Evolutionary conservation across 2,113 vertebrate genomes (phyloP).

Genomic region (Thalassarche chlororhynchos): DNA sequence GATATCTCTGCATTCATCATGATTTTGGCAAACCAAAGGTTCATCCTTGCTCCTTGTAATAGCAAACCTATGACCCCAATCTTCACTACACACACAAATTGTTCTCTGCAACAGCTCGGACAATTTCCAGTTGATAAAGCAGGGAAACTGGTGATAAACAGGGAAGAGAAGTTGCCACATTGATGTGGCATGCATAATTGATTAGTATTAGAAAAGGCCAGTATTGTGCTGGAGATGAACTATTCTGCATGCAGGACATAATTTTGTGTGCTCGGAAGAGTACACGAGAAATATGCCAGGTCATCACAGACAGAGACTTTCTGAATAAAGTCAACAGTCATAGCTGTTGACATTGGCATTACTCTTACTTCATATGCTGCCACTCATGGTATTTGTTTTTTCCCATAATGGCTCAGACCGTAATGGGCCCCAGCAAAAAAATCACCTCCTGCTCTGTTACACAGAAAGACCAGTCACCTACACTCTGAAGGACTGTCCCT

Average conservation of each 20-base stretch:
- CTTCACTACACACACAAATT: background rate
- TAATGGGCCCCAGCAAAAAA: background rate
- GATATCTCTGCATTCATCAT: background rate
- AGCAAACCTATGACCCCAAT: background rate
- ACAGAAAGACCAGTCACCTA: background rate
- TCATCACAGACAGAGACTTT: background rate
- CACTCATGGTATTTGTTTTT: background rate
- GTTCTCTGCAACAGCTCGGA: background rate
- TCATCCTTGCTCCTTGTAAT: background rate
- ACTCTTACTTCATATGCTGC: background rate
- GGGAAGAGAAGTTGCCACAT: background rate
- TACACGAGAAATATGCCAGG: background rate
- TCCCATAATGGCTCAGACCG: fast-evolving
- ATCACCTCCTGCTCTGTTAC: background rate
- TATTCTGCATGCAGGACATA: background rate
- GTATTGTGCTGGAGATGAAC: background rate
- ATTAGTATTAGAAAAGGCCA: background rate
- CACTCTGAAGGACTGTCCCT: background rate
- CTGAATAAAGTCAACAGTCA: background rate
- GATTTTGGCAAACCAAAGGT: background rate
- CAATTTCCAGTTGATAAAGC: background rate
- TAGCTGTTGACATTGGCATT: background rate
- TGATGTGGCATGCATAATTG: background rate
- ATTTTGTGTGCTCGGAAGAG: background rate
- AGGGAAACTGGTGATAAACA: background rate